Percentiles rank a stretch among this genome's conserved stretches.
These are phyloP conservation scores for Penaeus japonicus DNA, from an alignment of 1,140 invertebrate genomes.

Conservation along the genomic window DNA sequence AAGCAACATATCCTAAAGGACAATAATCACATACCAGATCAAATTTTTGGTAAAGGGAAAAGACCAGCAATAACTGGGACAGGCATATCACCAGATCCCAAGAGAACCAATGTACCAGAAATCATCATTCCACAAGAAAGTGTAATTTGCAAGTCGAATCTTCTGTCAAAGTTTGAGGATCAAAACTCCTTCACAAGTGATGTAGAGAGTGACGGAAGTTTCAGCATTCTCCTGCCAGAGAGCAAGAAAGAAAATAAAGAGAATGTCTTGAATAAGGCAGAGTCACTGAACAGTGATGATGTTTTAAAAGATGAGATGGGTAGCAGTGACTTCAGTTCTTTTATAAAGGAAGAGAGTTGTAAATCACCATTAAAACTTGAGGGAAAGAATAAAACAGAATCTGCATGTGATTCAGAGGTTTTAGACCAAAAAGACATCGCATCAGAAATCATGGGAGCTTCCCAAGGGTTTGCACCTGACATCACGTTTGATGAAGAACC, in stretches of 20 bases:
- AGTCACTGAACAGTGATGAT: background rate
- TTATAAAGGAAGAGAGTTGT: background rate
- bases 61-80: background rate
- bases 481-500: background rate
- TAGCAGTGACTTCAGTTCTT: background rate
- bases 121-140: background rate
- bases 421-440: background rate
- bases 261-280: background rate
- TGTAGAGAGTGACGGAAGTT: background rate
- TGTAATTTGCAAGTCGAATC: background rate
- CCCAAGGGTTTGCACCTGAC: background rate
- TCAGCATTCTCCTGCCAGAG: background rate
- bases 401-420: background rate
- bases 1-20: background rate
- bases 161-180: background rate
- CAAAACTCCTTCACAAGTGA: background rate
- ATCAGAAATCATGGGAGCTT: background rate
- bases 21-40: too few species aligned
- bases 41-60: background rate
- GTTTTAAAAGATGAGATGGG: background rate
- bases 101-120: background rate
- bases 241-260: background rate
- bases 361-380: background rate
- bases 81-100: slow-evolving; percentile 6
- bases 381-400: too few species aligned